Evolutionary conservation across 37 sponge, comb jelly and placozoan genomes (phyloP).

Genomic region (Agelas oroides): DNA sequence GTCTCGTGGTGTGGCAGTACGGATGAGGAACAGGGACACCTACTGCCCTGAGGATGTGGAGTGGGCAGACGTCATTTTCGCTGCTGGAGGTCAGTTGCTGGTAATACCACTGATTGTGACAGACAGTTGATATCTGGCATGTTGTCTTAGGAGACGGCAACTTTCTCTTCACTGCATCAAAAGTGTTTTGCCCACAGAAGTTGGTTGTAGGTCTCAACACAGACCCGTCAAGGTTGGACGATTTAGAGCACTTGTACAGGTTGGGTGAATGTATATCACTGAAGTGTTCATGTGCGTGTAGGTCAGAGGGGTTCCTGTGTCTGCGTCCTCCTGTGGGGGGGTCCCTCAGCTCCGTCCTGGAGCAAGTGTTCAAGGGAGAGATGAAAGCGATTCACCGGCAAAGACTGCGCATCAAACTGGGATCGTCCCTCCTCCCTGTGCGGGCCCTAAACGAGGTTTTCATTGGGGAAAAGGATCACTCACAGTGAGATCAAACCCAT

Average conservation of each 20-base stretch:
- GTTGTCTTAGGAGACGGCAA: constrained; percentile 76
- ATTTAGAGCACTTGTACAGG: neutral
- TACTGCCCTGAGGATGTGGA: constrained; percentile 60
- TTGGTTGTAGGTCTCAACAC: constrained; percentile 82
- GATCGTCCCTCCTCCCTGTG: constrained; percentile 15
- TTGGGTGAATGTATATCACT: neutral
- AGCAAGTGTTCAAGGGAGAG: constrained; percentile 42
- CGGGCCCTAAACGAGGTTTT: constrained; percentile 84
- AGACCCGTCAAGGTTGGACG: constrained; percentile 66
- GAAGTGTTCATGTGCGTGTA: neutral
- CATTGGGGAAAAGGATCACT: constrained; percentile 72
- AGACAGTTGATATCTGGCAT: too few species aligned
- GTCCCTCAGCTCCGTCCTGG: constrained; percentile 19
- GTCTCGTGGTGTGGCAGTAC: constrained; percentile 24
- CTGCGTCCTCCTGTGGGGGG: neutral
- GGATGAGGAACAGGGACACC: constrained; percentile 46
- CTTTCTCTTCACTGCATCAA: constrained; percentile 70
- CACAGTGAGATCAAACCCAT: constrained; percentile 51
- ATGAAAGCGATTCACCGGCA: constrained; percentile 19
- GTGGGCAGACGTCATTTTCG: constrained; percentile 79
- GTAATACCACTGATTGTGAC: neutral
- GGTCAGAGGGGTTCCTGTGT: constrained; percentile 77
- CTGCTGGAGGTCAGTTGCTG: constrained; percentile 70
- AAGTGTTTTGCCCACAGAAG: constrained; percentile 45
- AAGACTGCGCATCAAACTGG: constrained; percentile 49